Base-by-base conservation (phyloP, 2,888 invertebrate genomes). In the Tineola bisselliella region DNA sequence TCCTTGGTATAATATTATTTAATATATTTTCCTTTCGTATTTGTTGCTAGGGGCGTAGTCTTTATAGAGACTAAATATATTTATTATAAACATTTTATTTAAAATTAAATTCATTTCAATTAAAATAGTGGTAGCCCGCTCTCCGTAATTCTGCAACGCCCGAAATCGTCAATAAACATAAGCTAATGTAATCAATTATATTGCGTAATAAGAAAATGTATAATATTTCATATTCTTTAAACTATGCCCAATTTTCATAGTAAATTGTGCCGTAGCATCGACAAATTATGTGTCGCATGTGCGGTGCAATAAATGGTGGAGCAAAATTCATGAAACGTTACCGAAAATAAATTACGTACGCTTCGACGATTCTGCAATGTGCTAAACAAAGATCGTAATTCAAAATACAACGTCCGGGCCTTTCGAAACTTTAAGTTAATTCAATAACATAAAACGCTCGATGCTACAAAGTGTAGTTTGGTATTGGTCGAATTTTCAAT, bases 301-400 rank as follows among this genome's bases (percentile, higher is more conserved):
- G 17, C 48, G 48, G 15, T 48, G 17, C 48, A 48, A 17, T 48
- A 48, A 48, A 17, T 48, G 48, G 48, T 10, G 48, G 15, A 25
- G 48, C 15, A 48, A 48, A 17, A 48, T 48, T 17, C 48, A 48
- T 48, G 48, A 48, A 48, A 48, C 48, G 13, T 17, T 48, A 48
- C 48, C 17, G 17, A 48, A 48, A 48, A 48, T 48, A 48, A 48
- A 48, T 48, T 48, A 48, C 48, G 15, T 48, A 48, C 48, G 17
- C 48, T 17, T 48, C 48, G 48, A 48, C 48, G 48, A 48, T 48
- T 48, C 48, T 13, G 48, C 15, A 13, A 48, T 48, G 48, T 17
- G 48, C 48, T 48, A 48, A 48, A 48, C 48, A 48, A 48, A 48
- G 15, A 48, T 48, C 48, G 48, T 48, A 48, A 48, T 48, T 48